Base-by-base conservation (phyloP, 2,888 invertebrate species). In the Agapetus fuscipes region DNA sequence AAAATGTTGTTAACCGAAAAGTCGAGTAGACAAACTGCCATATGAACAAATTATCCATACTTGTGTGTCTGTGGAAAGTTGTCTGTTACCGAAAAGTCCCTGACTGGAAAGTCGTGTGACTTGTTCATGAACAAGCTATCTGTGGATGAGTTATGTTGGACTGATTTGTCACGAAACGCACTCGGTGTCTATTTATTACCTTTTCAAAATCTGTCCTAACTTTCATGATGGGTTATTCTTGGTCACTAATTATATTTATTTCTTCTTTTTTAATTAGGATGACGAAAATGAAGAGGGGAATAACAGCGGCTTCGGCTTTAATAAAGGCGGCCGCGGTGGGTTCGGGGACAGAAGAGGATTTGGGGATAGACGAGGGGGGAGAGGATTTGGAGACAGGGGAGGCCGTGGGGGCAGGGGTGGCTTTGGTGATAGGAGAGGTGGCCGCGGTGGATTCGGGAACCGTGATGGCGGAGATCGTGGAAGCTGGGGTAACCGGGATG, bases 171-270 rank as follows among this genome's bases (percentile, higher is more conserved):
- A n/a, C n/a, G n/a, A n/a, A n/a, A n/a, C n/a, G n/a, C n/a, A n/a
- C n/a, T n/a, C n/a, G n/a, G n/a, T n/a, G n/a, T n/a, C n/a, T n/a
- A n/a, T n/a, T n/a, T n/a, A n/a, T n/a, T n/a, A n/a, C n/a, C n/a
- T n/a, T n/a, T n/a, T n/a, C n/a, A n/a, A n/a, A n/a, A n/a, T n/a
- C n/a, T n/a, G n/a, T n/a, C n/a, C 14, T 27, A 29, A 39, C 27
- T 20, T 40, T 42, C 39, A 43, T 32, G 32, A 30, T 40, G 37
- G 64, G 58, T 62, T 61, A 67, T 60, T 66, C 68, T 40, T 66
- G 63, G 64, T 65, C 63, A 57, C 62, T 65, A 59, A 61, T 60
- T 54, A 51, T 59, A 57, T 59, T 58, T 60, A 57, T 56, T 54
- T 54, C 56, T 53, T 61, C 51, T 64, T 54, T 48, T 41, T 46